These are phyloP conservation scores for Heliconius congener DNA, from an alignment of 1,140 invertebrate genomes.

Conservation along the genomic window DNA sequence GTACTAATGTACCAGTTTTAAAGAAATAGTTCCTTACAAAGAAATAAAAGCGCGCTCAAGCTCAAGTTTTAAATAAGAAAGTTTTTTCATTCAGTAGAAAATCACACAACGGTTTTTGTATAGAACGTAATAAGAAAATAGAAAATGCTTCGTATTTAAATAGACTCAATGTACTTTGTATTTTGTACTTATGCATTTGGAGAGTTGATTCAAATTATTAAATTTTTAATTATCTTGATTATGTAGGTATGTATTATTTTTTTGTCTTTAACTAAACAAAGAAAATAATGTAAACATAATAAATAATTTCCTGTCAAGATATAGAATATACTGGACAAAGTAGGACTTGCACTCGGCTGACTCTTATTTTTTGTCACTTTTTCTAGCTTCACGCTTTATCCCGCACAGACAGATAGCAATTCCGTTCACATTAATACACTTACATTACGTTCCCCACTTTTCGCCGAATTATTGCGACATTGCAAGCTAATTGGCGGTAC, in stretches of 20 bases:
- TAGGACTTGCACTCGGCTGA: too few species aligned
- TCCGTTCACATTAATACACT: neutral
- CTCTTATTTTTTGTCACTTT: neutral
- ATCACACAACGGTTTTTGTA: slow-evolving; percentile 1
- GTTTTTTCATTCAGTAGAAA: neutral
- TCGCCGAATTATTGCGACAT: neutral
- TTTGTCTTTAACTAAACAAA: neutral
- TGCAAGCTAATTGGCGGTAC: neutral
- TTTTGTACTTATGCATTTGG: neutral
- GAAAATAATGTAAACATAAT: too few species aligned
- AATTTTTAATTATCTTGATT: neutral
- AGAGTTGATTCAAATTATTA: neutral
- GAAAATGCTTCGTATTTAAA: slow-evolving; percentile 5
- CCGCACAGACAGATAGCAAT: too few species aligned
- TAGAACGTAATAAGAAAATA: neutral
- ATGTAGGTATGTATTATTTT: neutral
- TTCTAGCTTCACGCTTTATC: neutral
- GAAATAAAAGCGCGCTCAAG: neutral
- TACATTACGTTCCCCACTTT: too few species aligned
- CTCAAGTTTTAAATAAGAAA: slow-evolving; percentile 7
- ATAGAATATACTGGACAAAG: too few species aligned
- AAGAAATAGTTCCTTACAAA: slow-evolving; percentile 4
- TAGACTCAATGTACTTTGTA: neutral
- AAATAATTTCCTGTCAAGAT: too few species aligned
- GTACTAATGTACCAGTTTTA: neutral